These are phyloP conservation scores for Synanthedon formicaeformis DNA, from an alignment of 2,888 invertebrate genomes.

Conservation along the genomic window DNA sequence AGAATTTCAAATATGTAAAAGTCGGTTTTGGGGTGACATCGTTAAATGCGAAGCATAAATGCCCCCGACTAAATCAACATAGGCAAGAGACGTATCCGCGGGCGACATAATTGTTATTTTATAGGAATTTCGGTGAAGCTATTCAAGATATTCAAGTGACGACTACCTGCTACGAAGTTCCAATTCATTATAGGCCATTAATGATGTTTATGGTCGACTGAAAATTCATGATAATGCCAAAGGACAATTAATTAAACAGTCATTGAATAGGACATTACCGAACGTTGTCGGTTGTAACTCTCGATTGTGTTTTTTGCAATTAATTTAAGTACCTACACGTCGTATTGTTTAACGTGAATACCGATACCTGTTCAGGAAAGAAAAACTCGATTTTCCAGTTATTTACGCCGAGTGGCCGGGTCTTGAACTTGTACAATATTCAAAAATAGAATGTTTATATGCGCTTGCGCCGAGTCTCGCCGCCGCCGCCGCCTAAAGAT, in stretches of 20 bases:
- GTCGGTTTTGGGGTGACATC: neutral
- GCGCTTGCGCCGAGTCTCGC: constrained; percentile 15
- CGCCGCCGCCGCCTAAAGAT: constrained; percentile 26
- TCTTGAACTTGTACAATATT: constrained; percentile 53
- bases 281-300: neutral
- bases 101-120: constrained; percentile 41
- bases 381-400: neutral
- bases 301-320: neutral
- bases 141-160: constrained; percentile 33
- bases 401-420: constrained; percentile 9
- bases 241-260: constrained; percentile 53
- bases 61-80: constrained; percentile 4
- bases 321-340: neutral
- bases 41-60: constrained; percentile 2
- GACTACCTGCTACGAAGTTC: constrained; percentile 52
- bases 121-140: constrained; percentile 30
- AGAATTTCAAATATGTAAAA: neutral
- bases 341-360: neutral
- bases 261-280: constrained; percentile 36
- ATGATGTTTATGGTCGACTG: constrained; percentile 47
- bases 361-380: neutral
- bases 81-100: constrained; percentile 17
- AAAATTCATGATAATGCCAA: constrained; percentile 41
- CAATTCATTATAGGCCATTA: constrained; percentile 63
- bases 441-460: constrained; percentile 36